Conservation (phyloP, 1,140 invertebrate species). For the Drosophila lini region DNA sequence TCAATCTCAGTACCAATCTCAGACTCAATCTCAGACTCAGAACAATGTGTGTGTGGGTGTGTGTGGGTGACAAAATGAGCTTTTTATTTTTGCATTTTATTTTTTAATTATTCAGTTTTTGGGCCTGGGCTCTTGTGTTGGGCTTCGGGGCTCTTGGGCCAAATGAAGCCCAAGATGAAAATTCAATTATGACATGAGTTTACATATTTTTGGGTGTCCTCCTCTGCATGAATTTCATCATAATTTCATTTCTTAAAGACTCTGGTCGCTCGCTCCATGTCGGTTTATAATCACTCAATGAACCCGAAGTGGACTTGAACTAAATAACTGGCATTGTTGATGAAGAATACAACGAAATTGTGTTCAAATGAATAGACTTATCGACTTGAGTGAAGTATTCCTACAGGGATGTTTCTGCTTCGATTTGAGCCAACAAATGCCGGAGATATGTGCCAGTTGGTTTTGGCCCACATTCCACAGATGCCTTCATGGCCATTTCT, state of each 20-base stretch:
- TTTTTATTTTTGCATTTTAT: conserved; percentile 60
- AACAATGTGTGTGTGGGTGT: conserved; percentile 3
- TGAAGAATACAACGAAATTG: background rate
- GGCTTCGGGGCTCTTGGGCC: conserved; percentile 10
- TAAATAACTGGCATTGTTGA: background rate
- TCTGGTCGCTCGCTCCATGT: background rate
- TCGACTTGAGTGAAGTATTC: background rate
- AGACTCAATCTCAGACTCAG: conserved; percentile 4
- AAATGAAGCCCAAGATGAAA: conserved; percentile 59
- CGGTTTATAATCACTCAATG: conserved; percentile 1
- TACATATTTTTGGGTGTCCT: conserved; percentile 39
- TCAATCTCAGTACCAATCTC: conserved; percentile 5
- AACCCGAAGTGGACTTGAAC: background rate
- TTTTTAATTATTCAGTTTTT: conserved; percentile 61
- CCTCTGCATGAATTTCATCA: background rate
- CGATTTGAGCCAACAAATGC: conserved; percentile 11
- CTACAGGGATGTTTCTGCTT: conserved; percentile 10
- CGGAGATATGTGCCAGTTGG: conserved; percentile 16
- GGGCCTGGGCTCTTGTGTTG: background rate
- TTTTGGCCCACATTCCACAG: conserved; percentile 11
- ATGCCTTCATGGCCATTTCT: background rate
- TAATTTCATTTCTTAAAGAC: background rate
- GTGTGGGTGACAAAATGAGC: conserved; percentile 62
- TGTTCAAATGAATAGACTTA: conserved; percentile 3
- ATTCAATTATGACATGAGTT: conserved; percentile 76